Percentiles rank a stretch among this genome's conserved stretches.
These are phyloP conservation scores for Elephantulus edwardii DNA, from an alignment of 2,113 vertebrate species.

Conservation along the genomic window DNA sequence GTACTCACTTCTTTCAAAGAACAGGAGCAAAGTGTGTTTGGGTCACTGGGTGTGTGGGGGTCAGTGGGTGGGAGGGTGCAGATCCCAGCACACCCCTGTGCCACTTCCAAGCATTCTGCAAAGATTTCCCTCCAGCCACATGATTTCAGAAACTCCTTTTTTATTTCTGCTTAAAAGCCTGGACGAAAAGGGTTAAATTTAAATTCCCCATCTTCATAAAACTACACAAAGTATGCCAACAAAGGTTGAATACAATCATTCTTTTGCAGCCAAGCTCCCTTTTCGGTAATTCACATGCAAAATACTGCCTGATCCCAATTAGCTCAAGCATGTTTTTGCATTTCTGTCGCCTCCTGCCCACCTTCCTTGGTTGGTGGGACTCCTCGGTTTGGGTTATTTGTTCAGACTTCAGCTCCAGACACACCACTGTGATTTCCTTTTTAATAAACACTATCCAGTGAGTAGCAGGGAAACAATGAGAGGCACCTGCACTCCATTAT, in stretches of 20 bases:
- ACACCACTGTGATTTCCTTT: constrained; percentile 81
- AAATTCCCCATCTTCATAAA: neutral
- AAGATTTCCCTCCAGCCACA: neutral
- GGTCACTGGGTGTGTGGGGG: neutral
- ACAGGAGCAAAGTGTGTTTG: neutral
- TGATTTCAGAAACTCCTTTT: neutral
- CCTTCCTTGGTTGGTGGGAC: constrained; percentile 80
- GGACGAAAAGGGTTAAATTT: constrained; percentile 32
- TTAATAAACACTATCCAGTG: constrained; percentile 80
- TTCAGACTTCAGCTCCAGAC: constrained; percentile 70
- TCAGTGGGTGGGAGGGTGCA: neutral
- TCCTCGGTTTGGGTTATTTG: constrained; percentile 75
- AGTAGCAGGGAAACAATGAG: constrained; percentile 76
- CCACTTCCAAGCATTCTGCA: neutral
- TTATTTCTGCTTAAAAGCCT: neutral
- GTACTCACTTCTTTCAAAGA: neutral
- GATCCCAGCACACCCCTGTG: neutral
- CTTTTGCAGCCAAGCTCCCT: constrained; percentile 32
- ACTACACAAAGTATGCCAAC: constrained; percentile 37
- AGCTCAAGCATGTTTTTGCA: constrained; percentile 70
- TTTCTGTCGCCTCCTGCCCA: constrained; percentile 68
- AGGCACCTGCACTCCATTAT: constrained; percentile 82
- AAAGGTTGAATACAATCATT: neutral
- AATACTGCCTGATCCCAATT: constrained; percentile 74
- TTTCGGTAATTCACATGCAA: constrained; percentile 67